phyloP scores from a whole-genome alignment of 1,140 invertebrate species.

The Musca domestica region DNA sequence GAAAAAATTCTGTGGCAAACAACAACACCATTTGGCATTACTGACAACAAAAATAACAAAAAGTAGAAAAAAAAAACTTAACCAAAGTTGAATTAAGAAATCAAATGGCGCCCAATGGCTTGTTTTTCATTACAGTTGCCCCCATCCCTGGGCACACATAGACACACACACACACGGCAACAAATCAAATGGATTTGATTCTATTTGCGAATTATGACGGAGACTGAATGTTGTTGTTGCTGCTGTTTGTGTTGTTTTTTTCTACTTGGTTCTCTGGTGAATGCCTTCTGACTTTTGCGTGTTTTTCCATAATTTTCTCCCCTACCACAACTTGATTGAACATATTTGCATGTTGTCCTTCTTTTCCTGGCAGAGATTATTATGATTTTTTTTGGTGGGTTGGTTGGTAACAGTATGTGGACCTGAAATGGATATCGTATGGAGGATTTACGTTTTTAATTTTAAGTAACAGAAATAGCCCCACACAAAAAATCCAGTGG shows the following conservation, averaged over 20 bases:
- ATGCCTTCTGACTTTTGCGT: constrained; percentile 17
- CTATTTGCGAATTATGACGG: neutral
- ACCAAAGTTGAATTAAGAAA: neutral
- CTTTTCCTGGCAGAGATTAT: neutral
- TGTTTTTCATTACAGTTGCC: constrained; percentile 18
- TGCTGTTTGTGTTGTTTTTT: neutral
- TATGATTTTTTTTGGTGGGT: too few species aligned
- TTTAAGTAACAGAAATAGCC: too few species aligned
- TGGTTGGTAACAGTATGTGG: too few species aligned
- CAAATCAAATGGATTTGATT: constrained; percentile 9
- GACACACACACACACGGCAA: too few species aligned
- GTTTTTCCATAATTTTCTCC: constrained; percentile 17
- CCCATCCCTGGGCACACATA: too few species aligned
- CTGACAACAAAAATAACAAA: constrained; percentile 1
- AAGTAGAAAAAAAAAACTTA: neutral
- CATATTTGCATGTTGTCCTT: constrained; percentile 13
- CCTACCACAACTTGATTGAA: neutral
- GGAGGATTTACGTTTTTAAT: too few species aligned
- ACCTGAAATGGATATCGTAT: too few species aligned
- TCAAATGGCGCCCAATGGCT: constrained; percentile 21
- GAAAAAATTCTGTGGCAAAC: neutral
- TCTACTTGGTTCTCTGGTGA: neutral
- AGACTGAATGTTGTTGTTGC: neutral
- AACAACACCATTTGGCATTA: constrained; percentile 8
- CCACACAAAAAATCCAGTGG: too few species aligned